These are phyloP conservation scores for Elaphurus davidianus DNA, from an alignment of 2,113 vertebrate species.

Conservation along the genomic window DNA sequence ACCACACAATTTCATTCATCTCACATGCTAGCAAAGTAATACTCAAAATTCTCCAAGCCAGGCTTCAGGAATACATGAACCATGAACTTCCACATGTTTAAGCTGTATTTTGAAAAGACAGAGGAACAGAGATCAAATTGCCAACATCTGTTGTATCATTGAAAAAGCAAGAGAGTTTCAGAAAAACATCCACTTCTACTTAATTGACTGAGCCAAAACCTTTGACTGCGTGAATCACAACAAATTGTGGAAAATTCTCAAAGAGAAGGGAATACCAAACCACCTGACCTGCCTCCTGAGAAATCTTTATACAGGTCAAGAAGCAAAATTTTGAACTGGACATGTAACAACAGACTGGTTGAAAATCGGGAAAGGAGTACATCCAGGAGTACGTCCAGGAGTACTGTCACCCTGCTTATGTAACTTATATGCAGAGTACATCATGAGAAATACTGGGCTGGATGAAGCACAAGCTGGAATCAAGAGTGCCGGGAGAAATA, in stretches of 20 bases:
- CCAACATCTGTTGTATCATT: fast-evolving
- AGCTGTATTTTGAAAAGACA: background rate
- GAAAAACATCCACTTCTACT: background rate
- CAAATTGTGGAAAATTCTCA: background rate
- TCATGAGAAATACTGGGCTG: background rate
- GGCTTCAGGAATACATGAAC: background rate
- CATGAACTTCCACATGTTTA: background rate
- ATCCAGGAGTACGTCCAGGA: background rate
- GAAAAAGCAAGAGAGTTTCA: background rate
- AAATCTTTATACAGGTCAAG: background rate
- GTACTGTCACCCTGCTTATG: background rate
- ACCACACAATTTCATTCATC: background rate
- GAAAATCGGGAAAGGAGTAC: background rate
- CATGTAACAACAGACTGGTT: background rate
- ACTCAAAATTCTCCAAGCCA: background rate
- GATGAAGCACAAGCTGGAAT: background rate
- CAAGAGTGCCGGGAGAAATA: background rate
- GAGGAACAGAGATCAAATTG: background rate
- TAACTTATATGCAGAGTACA: background rate
- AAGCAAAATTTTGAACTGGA: background rate
- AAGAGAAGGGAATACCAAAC: background rate
- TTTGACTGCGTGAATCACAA: background rate
- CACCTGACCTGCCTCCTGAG: background rate
- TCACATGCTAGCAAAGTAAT: background rate
- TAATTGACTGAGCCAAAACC: background rate